A percentile compares a stretch with the other conserved stretches of the same genome.
These are phyloP conservation scores for Criorhina ranunculi DNA, from an alignment of 2,888 invertebrate genomes.

Conservation along the genomic window DNA sequence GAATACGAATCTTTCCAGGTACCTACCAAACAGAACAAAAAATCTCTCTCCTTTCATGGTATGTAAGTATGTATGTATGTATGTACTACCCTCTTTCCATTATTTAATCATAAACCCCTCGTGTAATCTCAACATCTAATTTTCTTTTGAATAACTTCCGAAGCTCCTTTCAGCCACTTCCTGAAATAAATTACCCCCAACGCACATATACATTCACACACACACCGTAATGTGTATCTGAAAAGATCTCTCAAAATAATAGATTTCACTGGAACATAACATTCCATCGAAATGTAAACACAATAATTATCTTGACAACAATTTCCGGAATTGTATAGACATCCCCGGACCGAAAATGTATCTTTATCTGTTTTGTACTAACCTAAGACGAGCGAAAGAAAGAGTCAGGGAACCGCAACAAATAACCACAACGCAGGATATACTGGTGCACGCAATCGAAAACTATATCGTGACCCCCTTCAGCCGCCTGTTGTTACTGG, in stretches of 20 bases:
- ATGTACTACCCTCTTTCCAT: constrained; percentile 9
- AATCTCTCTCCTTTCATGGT: background rate
- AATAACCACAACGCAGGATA: constrained; percentile 71
- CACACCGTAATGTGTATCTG: background rate
- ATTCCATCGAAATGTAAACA: constrained; percentile 76
- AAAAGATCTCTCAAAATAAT: constrained; percentile 51
- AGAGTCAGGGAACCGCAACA: constrained; percentile 60
- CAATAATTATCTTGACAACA: constrained; percentile 85
- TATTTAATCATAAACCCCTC: constrained; percentile 56
- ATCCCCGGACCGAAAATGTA: constrained; percentile 25
- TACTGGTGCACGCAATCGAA: constrained; percentile 71
- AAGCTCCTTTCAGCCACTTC: constrained; percentile 57
- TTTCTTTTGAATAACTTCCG: constrained; percentile 69
- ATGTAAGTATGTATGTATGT: too few species aligned
- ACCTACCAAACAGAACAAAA: background rate
- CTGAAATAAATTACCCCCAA: constrained; percentile 71
- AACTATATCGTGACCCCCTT: constrained; percentile 62
- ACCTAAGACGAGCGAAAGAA: constrained; percentile 22
- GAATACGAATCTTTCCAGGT: constrained; percentile 7
- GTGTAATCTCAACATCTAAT: constrained; percentile 56
- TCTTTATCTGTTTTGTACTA: background rate
- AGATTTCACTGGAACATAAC: constrained; percentile 63
- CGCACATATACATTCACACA: constrained; percentile 5
- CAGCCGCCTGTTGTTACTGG: too few species aligned
- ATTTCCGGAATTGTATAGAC: constrained; percentile 82